phyloP scores from a whole-genome alignment of 2,113 vertebrate genomes.

The Tiliqua scincoides region DNA sequence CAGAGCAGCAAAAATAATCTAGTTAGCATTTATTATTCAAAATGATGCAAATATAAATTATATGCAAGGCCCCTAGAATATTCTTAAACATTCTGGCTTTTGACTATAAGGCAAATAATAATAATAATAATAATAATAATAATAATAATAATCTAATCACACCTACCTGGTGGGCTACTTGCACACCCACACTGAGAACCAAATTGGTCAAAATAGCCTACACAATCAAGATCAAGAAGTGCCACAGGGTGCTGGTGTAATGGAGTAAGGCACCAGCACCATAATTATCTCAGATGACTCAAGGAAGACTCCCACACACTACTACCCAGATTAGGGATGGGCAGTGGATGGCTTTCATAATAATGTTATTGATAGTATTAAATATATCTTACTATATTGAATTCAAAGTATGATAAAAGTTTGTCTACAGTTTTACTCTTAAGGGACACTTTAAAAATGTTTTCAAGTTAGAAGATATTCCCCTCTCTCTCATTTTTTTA shows the following conservation, averaged over 20 bases:
- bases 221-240: background rate
- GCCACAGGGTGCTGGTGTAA: background rate
- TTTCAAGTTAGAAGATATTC: background rate
- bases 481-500: background rate
- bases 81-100: constrained; percentile 44
- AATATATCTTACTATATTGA: too few species aligned
- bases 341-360: too few species aligned
- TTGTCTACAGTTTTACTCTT: background rate
- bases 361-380: background rate
- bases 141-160: too few species aligned
- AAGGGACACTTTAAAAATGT: background rate
- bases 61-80: constrained; percentile 51
- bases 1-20: constrained; percentile 48
- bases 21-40: constrained; percentile 43
- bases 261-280: constrained; percentile 22
- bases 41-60: constrained; percentile 47
- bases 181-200: background rate
- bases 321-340: background rate
- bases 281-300: background rate
- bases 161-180: background rate
- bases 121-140: too few species aligned
- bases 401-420: background rate
- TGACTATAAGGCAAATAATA: constrained; percentile 16
- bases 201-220: background rate
- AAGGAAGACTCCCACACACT: background rate